phyloP scores from a whole-genome alignment of 2,797 vertebrate species.

The Anas bernieri region DNA sequence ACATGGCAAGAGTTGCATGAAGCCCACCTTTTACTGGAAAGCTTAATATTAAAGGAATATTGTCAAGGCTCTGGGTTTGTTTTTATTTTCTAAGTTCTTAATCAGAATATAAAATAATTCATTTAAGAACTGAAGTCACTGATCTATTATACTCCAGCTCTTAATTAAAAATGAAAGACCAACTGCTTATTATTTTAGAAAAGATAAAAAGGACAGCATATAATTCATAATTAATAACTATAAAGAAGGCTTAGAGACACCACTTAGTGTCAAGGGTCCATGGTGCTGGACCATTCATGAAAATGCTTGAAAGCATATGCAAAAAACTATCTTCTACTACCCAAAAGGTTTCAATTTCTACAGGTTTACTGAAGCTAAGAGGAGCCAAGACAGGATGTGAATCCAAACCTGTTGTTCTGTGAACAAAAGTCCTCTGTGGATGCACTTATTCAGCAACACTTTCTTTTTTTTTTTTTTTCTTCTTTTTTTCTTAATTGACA shows the following conservation, averaged over 20 bases:
- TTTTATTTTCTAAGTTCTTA: background rate
- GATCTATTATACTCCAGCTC: background rate
- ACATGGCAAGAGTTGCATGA: background rate
- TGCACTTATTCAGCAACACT: background rate
- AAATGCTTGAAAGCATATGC: background rate
- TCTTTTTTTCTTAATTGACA: background rate
- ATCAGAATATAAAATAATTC: background rate
- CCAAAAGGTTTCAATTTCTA: background rate
- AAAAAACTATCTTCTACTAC: background rate
- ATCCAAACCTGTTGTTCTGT: background rate
- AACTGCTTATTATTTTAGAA: background rate
- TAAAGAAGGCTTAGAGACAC: background rate
- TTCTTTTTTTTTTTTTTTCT: background rate
- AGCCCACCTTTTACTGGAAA: slow-evolving; percentile 36
- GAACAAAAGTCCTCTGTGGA: background rate
- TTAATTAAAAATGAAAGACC: background rate
- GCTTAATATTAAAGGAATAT: slow-evolving; percentile 20
- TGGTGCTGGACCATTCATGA: background rate
- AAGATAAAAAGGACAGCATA: background rate
- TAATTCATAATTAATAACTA: background rate
- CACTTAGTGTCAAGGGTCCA: background rate
- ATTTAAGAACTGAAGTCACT: background rate
- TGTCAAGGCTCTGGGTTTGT: background rate
- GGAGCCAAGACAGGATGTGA: background rate
- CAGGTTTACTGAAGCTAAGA: background rate